phyloP scores from a whole-genome alignment of 2,888 invertebrate species.

The Orthosia gracilis region DNA sequence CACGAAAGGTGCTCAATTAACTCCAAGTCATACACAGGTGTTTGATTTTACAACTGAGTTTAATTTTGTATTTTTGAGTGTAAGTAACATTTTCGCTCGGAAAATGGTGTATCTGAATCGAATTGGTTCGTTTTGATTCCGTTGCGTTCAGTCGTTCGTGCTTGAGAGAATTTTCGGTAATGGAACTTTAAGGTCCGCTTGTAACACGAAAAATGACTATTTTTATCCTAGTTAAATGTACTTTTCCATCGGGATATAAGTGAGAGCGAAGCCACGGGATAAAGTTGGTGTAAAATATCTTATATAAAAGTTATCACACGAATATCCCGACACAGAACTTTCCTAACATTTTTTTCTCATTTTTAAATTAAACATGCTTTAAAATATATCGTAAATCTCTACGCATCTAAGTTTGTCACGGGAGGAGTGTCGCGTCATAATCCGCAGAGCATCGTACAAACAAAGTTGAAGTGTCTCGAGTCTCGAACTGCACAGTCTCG shows the following conservation, averaged over 20 bases:
- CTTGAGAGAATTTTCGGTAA: neutral
- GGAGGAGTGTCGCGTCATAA: conserved; percentile 15
- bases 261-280: too few species aligned
- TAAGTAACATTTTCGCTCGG: conserved; percentile 23
- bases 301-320: neutral
- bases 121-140: conserved; percentile 10
- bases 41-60: conserved; percentile 54
- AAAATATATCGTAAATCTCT: conserved; percentile 31
- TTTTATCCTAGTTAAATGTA: too few species aligned
- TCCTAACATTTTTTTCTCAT: neutral
- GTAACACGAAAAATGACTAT: neutral
- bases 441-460: conserved; percentile 65
- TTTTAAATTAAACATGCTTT: neutral
- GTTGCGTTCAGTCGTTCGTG: neutral
- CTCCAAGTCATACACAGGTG: conserved; percentile 69
- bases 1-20: conserved; percentile 69
- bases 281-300: too few species aligned
- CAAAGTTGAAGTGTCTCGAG: conserved; percentile 62
- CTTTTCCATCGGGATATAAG: too few species aligned
- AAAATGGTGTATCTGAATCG: conserved; percentile 13
- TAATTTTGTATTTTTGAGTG: conserved; percentile 44
- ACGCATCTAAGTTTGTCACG: conserved; percentile 47
- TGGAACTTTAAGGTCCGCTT: neutral
- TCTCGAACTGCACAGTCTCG: conserved; percentile 33
- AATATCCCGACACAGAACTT: neutral